phyloP scores from a whole-genome alignment of 2,797 vertebrate genomes.

The Mallotus villosus region DNA sequence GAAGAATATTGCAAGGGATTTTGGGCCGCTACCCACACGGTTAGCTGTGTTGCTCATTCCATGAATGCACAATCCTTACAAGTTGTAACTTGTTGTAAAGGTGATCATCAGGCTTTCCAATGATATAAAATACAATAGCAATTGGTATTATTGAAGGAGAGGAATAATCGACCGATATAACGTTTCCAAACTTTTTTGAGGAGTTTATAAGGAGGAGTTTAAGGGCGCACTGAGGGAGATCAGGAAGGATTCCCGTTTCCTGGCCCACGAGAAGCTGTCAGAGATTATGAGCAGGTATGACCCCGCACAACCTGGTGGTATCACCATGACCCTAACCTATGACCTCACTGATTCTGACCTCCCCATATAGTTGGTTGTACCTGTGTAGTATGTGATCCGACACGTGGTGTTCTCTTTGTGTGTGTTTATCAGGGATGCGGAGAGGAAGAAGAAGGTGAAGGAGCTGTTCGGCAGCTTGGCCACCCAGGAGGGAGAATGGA shows the following conservation, averaged over 20 bases:
- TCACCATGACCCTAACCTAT: not conserved
- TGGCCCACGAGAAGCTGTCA: constrained; percentile 85
- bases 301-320: not conserved
- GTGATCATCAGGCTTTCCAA: too few relatives aligned
- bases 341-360: too few relatives aligned
- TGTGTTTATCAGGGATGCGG: constrained; percentile 82
- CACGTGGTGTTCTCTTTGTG: too few relatives aligned
- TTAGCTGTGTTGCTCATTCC: too few relatives aligned
- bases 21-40: too few relatives aligned
- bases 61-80: too few relatives aligned
- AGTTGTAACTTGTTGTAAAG: too few relatives aligned
- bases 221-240: constrained; percentile 96
- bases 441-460: constrained; percentile 92
- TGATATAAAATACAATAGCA: too few relatives aligned
- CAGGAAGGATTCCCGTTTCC: constrained; percentile 89
- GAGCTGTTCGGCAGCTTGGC: constrained; percentile 89
- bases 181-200: too few relatives aligned
- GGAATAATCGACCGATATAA: too few relatives aligned
- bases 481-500: constrained; percentile 97
- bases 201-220: constrained; percentile 90
- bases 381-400: not conserved
- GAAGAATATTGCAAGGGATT: too few relatives aligned
- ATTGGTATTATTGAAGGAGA: too few relatives aligned
- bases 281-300: constrained; percentile 85
- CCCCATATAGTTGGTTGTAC: not conserved